phyloP scores from a whole-genome alignment of 2,888 invertebrate species.

The Seladonia tumulorum region DNA sequence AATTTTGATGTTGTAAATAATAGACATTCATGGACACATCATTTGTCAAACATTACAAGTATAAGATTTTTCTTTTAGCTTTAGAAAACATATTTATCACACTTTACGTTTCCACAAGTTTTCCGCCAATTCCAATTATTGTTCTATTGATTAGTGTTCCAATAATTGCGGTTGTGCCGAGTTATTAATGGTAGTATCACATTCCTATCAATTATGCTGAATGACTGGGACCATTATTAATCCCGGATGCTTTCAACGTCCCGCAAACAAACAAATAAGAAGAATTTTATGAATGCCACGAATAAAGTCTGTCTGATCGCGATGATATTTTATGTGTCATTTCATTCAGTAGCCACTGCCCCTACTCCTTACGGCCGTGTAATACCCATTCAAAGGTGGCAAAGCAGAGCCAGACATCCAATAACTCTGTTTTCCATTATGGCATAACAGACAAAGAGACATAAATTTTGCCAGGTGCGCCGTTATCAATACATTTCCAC shows the following conservation, averaged over 20 bases:
- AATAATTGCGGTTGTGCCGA: neutral
- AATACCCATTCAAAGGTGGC: constrained; percentile 52
- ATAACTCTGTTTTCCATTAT: constrained; percentile 55
- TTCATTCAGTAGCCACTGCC: constrained; percentile 28
- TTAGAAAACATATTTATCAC: too few species aligned
- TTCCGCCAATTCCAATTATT: neutral
- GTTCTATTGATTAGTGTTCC: neutral
- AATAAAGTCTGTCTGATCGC: neutral
- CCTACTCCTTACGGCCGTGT: constrained; percentile 10
- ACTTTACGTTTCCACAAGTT: neutral
- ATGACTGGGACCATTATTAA: neutral
- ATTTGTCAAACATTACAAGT: too few species aligned
- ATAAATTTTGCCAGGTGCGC: constrained; percentile 17
- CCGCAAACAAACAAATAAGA: constrained; percentile 6
- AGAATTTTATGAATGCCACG: constrained; percentile 37
- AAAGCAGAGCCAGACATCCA: constrained; percentile 49
- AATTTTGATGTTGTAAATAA: too few species aligned
- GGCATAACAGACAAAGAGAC: constrained; percentile 24
- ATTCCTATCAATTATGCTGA: neutral
- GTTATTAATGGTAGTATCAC: neutral
- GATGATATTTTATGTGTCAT: constrained; percentile 43
- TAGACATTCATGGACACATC: too few species aligned
- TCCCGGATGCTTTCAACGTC: too few species aligned
- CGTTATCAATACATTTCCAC: constrained; percentile 13
- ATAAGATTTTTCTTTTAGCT: too few species aligned